Base-by-base conservation (phyloP, 2,113 vertebrate species). In the Parotia lawesii region DNA sequence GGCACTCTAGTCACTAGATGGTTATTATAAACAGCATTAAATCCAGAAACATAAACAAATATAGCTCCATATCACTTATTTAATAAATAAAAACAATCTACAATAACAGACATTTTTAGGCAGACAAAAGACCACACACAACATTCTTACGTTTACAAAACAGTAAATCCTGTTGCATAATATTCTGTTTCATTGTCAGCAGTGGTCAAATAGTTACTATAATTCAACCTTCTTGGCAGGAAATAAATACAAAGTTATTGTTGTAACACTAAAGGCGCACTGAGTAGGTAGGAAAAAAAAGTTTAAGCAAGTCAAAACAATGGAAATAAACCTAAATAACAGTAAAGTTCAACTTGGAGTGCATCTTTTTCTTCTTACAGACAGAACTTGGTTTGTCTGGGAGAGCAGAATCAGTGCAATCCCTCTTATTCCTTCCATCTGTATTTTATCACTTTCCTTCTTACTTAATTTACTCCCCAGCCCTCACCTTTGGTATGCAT, bases 21-120 rank as follows among this genome's bases (percentile, higher is more conserved):
- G 90, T 87, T 90, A 79, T 82, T 67, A 90, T 74, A 53, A 95
- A 87, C 40, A 95, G 29, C 66, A 80, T 38, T 42, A 95, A 93
- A 61, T 65, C 48, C 74, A 87, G 45, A 83, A 91, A 80, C 53
- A 60, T 31, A 51, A 89, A 82, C 33, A 94, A 91, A 64, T 71
- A 35, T n/a, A 95, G 88, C 20, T 75, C 51, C 70, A 65, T 57
- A 64, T 81, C 54, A n/a, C 66, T 94, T 86, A 89, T 94, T 90
- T 89, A 94, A 95, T 91, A 91, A 91, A 95, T 81, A 95, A 91
- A 96, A 93, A n/a, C 40, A 60, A 76, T 50, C 40, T 95, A 40
- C 40, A 83, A 72, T 85, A 61, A 85, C 3, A 61, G 33, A 38
- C 38, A 38, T 38, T 38, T 38, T 38, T 60, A 47, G 69, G 29